Evolutionary conservation across 2,113 vertebrate genomes (phyloP), one percentile per base, ranked within the genome.

Genomic region (Melanerpes aurifrons): DNA sequence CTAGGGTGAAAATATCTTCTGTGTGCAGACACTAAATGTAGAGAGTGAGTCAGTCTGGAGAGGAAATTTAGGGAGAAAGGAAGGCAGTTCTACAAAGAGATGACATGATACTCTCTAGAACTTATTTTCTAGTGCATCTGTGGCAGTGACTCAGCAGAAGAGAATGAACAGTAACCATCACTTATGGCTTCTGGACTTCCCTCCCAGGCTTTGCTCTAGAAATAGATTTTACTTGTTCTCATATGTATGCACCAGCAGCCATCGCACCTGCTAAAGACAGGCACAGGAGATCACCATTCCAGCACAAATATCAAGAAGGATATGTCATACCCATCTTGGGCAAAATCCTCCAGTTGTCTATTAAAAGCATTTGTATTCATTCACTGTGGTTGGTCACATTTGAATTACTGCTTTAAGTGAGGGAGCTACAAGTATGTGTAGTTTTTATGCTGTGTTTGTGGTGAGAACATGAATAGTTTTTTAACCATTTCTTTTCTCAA

Each of bases 31-130:
- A 43, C 62, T 48, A 45, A 81, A 22, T 43, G 28, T 3, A 6
- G 67, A 87, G 86, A 87, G 25, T 84, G 62, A 94, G 70, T 93
- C 91, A 87, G 78, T 87, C 57, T 59, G 57, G 57, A 87, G 67
- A 78, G 19, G 43, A 93, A 74, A 81, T 63, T 32, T 67, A 78
- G 53, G 35, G 70, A 84, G 40, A 81, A 94, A 84, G 29, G 53
- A 87, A 93, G 29, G 29, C 70, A 62, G 53, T 78, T 81, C n/a
- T 91, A 62, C 31, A 63, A 71, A 94, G 81, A 47, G 47, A 59
- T 82, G 45, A 67, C 24, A 58, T 45, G 66, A 14, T 81, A 59
- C 11, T 71, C 12, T 84, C 47, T 54, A 82, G 88, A 84, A 93
- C 63, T 89, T 2, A 35, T 81, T 93, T 93, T 66, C 59, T 89